Evolutionary conservation across 1,140 invertebrate genomes (phyloP).

Genomic region (Pogonomyrmex californicus): DNA sequence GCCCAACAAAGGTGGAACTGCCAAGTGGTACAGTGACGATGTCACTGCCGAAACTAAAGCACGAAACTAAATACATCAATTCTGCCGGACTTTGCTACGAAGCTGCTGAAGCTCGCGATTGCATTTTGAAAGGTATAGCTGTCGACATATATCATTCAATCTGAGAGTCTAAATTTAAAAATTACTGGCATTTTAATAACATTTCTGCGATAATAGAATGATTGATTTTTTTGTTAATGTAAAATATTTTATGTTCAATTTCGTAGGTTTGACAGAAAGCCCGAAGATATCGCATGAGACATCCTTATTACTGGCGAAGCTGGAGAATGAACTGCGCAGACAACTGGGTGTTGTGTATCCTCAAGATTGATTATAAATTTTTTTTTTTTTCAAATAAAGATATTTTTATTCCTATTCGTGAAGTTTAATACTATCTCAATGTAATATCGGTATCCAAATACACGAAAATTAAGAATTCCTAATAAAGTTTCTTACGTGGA

Average conservation of each 20-base stretch:
- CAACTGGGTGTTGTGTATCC: slow-evolving; percentile 90
- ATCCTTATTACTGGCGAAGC: slow-evolving; percentile 88
- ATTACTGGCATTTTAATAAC: neutral
- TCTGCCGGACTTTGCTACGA: slow-evolving; percentile 92
- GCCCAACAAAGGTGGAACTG: slow-evolving; percentile 82
- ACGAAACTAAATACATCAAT: slow-evolving; percentile 89
- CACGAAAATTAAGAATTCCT: no score
- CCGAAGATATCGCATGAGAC: slow-evolving; percentile 88
- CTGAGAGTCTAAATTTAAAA: slow-evolving; percentile 68
- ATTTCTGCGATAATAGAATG: slow-evolving; percentile 33
- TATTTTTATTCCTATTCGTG: no score
- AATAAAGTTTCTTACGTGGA: no score
- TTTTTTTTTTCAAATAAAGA: neutral
- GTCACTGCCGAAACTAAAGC: slow-evolving; percentile 87
- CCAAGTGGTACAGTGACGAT: slow-evolving; percentile 84
- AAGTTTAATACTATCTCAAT: no score
- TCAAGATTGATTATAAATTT: slow-evolving; percentile 54
- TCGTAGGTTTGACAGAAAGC: slow-evolving; percentile 89
- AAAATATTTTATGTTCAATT: slow-evolving; percentile 63
- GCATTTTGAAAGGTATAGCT: slow-evolving; percentile 88
- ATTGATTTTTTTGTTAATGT: slow-evolving; percentile 39
- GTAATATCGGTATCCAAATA: no score
- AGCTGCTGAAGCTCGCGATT: slow-evolving; percentile 91
- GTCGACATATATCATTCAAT: neutral
- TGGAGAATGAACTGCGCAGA: slow-evolving; percentile 90